A percentile compares a stretch with the other conserved stretches of the same genome.
phyloP scores from a whole-genome alignment of 2,113 vertebrate species.

The Actinemys pallida region DNA sequence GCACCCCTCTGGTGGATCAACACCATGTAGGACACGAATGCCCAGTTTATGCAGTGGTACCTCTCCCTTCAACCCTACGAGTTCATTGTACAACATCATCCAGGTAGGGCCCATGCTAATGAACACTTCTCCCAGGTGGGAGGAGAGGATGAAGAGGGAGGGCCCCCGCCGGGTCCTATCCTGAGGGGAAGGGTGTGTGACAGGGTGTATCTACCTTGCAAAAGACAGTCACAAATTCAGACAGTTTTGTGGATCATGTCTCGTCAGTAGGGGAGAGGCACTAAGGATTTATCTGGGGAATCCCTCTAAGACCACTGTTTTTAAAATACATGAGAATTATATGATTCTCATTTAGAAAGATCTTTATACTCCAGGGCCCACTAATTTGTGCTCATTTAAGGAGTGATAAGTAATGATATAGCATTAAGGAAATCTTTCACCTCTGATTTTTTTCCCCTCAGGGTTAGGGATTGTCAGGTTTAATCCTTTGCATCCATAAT shows the following conservation, averaged over 20 bases:
- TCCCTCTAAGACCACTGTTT: not conserved
- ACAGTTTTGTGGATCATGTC: not conserved
- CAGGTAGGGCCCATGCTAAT: not conserved
- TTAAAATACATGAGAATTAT: not conserved
- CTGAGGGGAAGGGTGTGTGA: not conserved
- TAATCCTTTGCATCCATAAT: not conserved
- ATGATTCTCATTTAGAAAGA: not conserved
- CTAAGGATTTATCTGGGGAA: not conserved
- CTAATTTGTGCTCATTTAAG: not conserved
- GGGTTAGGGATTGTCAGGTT: not conserved
- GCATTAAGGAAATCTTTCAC: accelerated
- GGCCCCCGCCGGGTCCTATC: too few relatives aligned
- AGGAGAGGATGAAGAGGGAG: not conserved
- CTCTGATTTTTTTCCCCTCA: not conserved
- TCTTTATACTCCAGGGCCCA: not conserved
- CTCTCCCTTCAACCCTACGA: not conserved
- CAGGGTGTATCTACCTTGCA: not conserved
- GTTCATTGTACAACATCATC: not conserved
- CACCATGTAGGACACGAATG: not conserved
- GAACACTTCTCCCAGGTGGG: not conserved
- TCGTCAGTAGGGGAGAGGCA: not conserved
- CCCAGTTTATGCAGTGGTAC: not conserved
- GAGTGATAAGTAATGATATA: not conserved
- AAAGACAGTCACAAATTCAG: not conserved
- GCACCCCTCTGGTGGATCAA: not conserved